phyloP scores from a whole-genome alignment of 2,113 vertebrate genomes.

The Notothenia coriiceps region DNA sequence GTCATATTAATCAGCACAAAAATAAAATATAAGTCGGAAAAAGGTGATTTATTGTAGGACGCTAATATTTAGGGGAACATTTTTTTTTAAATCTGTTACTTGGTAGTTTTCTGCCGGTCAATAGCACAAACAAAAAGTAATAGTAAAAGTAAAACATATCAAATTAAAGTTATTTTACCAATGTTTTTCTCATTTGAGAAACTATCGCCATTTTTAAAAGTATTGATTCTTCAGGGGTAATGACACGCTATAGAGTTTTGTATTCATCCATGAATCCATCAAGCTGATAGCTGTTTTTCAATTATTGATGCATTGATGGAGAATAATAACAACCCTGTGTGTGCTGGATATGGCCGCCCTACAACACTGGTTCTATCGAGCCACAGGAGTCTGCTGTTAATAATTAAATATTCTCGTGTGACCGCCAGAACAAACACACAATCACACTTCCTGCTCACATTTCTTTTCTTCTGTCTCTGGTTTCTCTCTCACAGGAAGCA shows the following conservation, averaged over 20 bases:
- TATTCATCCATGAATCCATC: neutral
- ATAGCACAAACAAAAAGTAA: too few species aligned
- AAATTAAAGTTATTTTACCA: neutral
- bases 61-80: too few species aligned
- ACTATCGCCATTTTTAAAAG: neutral
- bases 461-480: slow-evolving; percentile 39
- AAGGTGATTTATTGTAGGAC: too few species aligned
- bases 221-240: neutral
- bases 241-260: neutral
- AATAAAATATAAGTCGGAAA: too few species aligned
- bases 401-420: slow-evolving; percentile 53
- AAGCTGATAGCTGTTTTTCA: slow-evolving; percentile 5
- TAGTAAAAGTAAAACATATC: neutral
- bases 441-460: slow-evolving; percentile 65
- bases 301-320: slow-evolving; percentile 34
- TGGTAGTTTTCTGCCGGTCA: too few species aligned
- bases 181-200: neutral
- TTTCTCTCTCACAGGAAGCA: slow-evolving; percentile 78
- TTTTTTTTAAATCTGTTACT: too few species aligned
- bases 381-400: slow-evolving; percentile 53
- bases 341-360: neutral
- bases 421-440: slow-evolving; percentile 43
- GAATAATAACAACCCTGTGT: slow-evolving; percentile 2
- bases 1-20: too few species aligned
- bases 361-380: slow-evolving; percentile 19